These are phyloP conservation scores for Melipona quadrifasciata DNA, from an alignment of 1,140 invertebrate genomes.

Conservation along the genomic window DNA sequence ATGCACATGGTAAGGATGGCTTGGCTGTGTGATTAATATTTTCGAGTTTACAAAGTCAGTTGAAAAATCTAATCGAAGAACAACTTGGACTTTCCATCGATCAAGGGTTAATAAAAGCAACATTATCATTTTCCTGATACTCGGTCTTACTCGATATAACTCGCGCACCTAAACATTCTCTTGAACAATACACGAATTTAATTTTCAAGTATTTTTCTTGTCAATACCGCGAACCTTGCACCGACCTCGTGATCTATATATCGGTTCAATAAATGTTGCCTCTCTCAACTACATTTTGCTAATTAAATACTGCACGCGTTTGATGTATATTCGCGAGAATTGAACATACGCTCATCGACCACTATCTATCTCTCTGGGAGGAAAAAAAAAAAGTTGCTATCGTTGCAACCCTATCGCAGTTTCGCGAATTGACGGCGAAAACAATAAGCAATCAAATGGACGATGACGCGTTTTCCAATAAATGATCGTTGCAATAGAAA, in stretches of 20 bases:
- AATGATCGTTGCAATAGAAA: not conserved
- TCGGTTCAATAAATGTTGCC: not conserved
- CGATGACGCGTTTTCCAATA: not conserved
- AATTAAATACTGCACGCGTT: not conserved
- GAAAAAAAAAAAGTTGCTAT: no score
- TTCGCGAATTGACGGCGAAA: not conserved
- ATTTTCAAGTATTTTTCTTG: not conserved
- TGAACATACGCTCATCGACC: not conserved
- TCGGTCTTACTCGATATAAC: no score
- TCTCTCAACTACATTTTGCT: not conserved
- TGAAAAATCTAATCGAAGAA: not conserved
- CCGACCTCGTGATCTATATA: not conserved
- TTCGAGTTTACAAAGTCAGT: not conserved
- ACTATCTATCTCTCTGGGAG: not conserved
- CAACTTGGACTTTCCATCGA: not conserved
- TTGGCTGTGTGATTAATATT: not conserved
- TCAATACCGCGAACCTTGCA: not conserved
- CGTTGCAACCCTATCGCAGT: not conserved
- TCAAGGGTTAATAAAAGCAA: not conserved
- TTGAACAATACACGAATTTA: not conserved
- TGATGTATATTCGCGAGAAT: not conserved
- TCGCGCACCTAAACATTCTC: not conserved
- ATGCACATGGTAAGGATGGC: rapidly evolving
- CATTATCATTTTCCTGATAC: not conserved
- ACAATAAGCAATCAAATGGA: not conserved